A percentile compares a stretch with the other conserved stretches of the same genome.
These are phyloP conservation scores for Brevimyrus niger DNA, from an alignment of 2,113 vertebrate species.

Conservation along the genomic window DNA sequence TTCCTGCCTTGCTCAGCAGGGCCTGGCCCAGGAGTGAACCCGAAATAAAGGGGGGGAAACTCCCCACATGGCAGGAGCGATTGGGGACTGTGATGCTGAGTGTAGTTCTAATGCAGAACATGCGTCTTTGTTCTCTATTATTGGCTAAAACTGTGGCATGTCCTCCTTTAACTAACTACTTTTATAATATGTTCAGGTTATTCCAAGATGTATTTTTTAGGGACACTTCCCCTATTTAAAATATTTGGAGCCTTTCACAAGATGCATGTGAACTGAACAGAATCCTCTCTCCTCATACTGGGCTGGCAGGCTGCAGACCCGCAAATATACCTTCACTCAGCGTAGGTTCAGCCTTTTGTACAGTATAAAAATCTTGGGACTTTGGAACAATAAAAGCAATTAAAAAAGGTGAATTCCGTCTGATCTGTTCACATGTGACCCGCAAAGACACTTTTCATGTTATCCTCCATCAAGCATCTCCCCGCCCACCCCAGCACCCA, in stretches of 20 bases:
- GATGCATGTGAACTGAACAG: not conserved
- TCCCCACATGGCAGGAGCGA: not conserved
- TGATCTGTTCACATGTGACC: not conserved
- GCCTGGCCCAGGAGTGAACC: conserved; percentile 29
- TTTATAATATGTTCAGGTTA: not conserved
- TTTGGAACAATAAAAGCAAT: not conserved
- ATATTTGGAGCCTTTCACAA: not conserved
- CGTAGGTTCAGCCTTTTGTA: not conserved
- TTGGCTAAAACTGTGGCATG: not conserved
- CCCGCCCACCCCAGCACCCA: not conserved
- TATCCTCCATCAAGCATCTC: not conserved
- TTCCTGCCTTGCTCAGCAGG: conserved; percentile 18
- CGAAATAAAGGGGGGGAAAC: conserved; percentile 26
- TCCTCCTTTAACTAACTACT: not conserved
- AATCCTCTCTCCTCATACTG: not conserved
- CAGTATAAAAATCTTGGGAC: not conserved
- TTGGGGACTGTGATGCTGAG: not conserved
- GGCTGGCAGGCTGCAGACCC: too few relatives aligned
- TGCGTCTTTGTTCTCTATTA: conserved; percentile 34
- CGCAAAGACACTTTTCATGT: not conserved
- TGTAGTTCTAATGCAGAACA: conserved; percentile 19
- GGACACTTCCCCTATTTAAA: too few relatives aligned
- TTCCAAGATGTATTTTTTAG: not conserved
- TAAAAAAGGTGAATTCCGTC: not conserved
- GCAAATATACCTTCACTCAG: not conserved